Conservation (phyloP, 2,888 invertebrate genomes). For the Ormia ochracea region DNA sequence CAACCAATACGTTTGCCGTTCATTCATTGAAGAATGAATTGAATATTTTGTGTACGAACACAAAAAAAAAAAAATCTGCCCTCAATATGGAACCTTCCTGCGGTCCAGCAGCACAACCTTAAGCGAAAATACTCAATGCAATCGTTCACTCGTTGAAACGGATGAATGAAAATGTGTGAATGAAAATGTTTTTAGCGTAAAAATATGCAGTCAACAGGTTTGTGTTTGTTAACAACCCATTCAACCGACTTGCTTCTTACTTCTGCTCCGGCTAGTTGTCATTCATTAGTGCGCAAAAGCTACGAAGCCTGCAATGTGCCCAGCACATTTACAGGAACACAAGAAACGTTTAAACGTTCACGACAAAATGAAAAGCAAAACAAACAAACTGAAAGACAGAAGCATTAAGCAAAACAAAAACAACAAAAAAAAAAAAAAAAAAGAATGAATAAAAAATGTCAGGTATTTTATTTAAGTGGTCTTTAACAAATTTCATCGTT, state of each 20-base stretch:
- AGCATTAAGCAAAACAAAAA: neutral
- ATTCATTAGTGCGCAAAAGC: slow-evolving; percentile 25
- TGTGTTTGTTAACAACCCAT: slow-evolving; percentile 40
- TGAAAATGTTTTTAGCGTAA: slow-evolving; percentile 36
- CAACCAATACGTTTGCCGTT: neutral
- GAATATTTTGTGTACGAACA: neutral
- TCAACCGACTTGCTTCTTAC: neutral
- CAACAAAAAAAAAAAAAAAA: too few relatives aligned
- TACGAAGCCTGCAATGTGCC: slow-evolving; percentile 33
- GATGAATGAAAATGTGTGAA: slow-evolving; percentile 54
- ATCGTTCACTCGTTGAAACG: neutral
- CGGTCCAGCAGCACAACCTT: neutral
- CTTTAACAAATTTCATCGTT: neutral
- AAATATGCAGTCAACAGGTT: slow-evolving; percentile 50
- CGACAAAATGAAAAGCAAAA: neutral
- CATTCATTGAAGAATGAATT: slow-evolving; percentile 24
- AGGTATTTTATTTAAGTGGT: neutral
- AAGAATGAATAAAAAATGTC: slow-evolving; percentile 18
- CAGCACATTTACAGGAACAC: neutral
- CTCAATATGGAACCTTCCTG: slow-evolving; percentile 29
- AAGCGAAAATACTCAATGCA: slow-evolving; percentile 7
- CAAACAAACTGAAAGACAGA: neutral
- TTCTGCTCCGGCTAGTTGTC: slow-evolving; percentile 5
- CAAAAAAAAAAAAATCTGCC: neutral
- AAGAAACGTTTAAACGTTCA: neutral